Percentiles rank a stretch among this genome's conserved stretches.
phyloP scores from a whole-genome alignment of 2,113 vertebrate species.

The Sapayoa aenigma region DNA sequence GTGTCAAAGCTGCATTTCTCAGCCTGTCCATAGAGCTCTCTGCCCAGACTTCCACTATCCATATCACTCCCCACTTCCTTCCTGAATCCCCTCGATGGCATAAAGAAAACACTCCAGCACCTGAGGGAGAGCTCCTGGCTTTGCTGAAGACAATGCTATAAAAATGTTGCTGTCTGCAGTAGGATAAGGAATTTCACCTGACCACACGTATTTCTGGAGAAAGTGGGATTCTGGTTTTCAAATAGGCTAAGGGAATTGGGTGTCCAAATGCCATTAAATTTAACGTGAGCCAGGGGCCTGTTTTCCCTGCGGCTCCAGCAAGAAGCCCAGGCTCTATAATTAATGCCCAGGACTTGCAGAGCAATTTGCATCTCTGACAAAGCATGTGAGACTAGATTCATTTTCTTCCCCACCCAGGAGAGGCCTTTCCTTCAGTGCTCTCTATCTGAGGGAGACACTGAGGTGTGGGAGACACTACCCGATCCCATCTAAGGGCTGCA shows the following conservation, averaged over 20 bases:
- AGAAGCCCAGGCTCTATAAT: slow-evolving; percentile 47
- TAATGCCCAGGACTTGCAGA: slow-evolving; percentile 5
- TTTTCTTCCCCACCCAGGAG: background rate
- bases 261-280: slow-evolving; percentile 53
- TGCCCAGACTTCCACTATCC: background rate
- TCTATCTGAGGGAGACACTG: background rate
- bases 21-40: background rate
- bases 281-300: slow-evolving; percentile 19
- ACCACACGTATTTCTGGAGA: background rate
- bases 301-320: background rate
- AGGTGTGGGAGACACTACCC: background rate
- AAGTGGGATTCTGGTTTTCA: slow-evolving; percentile 32
- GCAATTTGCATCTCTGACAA: slow-evolving; percentile 41
- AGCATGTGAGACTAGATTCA: background rate
- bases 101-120: fast-evolving
- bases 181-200: background rate
- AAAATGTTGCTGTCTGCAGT: background rate
- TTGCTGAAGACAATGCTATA: background rate
- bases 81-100: fast-evolving
- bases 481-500: background rate
- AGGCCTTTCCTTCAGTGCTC: background rate
- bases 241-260: slow-evolving; percentile 57
- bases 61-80: fast-evolving
- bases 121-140: background rate
- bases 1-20: background rate